phyloP scores from a whole-genome alignment of 2,888 invertebrate genomes.

The Stenichneumon culpator region DNA sequence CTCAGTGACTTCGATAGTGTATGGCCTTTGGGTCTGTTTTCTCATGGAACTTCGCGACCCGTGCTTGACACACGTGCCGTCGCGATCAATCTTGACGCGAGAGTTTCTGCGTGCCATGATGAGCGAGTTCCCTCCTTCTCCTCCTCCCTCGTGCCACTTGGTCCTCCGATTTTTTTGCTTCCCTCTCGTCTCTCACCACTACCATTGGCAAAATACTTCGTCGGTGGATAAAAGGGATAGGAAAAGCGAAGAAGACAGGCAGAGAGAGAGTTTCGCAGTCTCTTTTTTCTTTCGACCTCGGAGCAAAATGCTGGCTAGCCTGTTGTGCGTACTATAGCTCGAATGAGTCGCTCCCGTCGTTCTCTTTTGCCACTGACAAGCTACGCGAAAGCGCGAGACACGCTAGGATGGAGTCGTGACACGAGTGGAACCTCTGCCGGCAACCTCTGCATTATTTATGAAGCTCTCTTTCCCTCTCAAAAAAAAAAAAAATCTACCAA shows the following conservation, averaged over 20 bases:
- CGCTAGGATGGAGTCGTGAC: slow-evolving; percentile 70
- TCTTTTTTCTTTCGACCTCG: slow-evolving; percentile 27
- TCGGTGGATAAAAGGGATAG: slow-evolving; percentile 23
- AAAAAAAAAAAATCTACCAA: slow-evolving; percentile 71
- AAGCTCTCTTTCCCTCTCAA: slow-evolving; percentile 66
- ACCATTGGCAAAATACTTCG: slow-evolving; percentile 19
- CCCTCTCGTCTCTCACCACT: not conserved
- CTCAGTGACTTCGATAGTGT: slow-evolving; percentile 20
- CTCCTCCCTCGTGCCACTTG: slow-evolving; percentile 1
- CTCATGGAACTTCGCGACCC: slow-evolving; percentile 22
- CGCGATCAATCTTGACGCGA: slow-evolving; percentile 48
- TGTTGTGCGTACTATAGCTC: slow-evolving; percentile 10
- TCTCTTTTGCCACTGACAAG: slow-evolving; percentile 52
- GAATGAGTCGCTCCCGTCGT: slow-evolving; percentile 21
- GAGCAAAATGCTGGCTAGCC: slow-evolving; percentile 29
- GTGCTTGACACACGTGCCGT: slow-evolving; percentile 31
- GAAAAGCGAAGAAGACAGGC: slow-evolving; percentile 13
- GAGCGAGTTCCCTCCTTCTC: not conserved
- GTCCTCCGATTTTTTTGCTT: slow-evolving; percentile 27
- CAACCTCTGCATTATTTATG: slow-evolving; percentile 83
- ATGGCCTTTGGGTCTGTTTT: slow-evolving; percentile 32
- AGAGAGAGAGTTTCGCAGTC: slow-evolving; percentile 39
- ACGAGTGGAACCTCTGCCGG: slow-evolving; percentile 73
- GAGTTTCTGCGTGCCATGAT: slow-evolving; percentile 39
- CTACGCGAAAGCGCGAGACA: slow-evolving; percentile 54